Evolutionary conservation across 2,888 invertebrate species (phyloP), one percentile per base, ranked within the genome.

Genomic region (Papilio protenor): DNA sequence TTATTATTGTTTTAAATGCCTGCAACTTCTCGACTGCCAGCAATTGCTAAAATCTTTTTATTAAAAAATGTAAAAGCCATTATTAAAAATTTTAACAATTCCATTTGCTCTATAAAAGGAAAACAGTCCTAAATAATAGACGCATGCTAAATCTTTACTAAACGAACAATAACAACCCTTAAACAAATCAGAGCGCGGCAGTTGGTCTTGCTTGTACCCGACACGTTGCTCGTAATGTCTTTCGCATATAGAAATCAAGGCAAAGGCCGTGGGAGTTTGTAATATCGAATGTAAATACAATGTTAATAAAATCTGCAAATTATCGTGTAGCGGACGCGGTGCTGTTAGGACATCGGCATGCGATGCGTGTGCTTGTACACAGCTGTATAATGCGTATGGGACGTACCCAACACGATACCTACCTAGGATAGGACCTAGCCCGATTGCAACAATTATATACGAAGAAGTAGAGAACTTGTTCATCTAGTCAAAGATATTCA

Each of bases 311-410:
- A 16, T 55, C 21, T 33, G 64, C 23, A 72, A 77, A 73, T 75
- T 75, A 23, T 16, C 69, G 55, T 55, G 52, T 27, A 72, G 72
- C 76, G 76, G 76, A 77, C 64, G 76, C 61, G 64, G 76, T 77
- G 64, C 76, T 52, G 76, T 77, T 77, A 77, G 72, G 64, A 52
- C 23, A 64, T 77, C 40, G 59, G 10, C 49, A 77, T 72, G 72
- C 76, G 52, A 4, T 40, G 12, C 33, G 45, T 18, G 52, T 52
- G 52, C 52, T 61, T 73, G 21, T 73, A 77, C 45, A 52, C 21
- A 40, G 45, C 10, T 61, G 64, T 52, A 27, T 72, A 55, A 40
- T 75, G 69, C 52, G 52, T 55, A 23, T 64, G 66, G 66, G 16
- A 49, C 49, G 21, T 61, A 76, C 12, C 55, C 27, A 55, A 52